Base-by-base conservation (phyloP, 1,140 invertebrate species). In the Nylanderia fulva region DNA sequence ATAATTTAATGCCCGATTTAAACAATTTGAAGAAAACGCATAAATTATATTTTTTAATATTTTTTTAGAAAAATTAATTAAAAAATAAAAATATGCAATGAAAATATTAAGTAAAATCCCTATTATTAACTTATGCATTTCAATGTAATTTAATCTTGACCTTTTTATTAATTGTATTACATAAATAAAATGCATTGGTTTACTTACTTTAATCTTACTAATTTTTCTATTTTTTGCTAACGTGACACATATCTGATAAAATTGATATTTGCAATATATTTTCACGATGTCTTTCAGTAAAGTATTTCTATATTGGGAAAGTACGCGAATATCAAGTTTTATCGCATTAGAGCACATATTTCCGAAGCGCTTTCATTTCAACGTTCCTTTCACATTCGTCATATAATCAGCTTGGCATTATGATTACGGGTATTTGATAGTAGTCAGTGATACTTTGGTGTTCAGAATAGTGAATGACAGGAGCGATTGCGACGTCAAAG, bases 381-480 rank as follows among this genome's bases (percentile, higher is more conserved):
- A n/a, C 24, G 7, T 80, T 71, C 9, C 27, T 24, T 58, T 21
- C 33, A 13, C 66, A 1, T 82, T 5, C 27, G 18, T 27, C 64
- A 11, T 72, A 72, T 82, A 82, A 82, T 82, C 77, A 54, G 52
- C 77, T 71, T 82, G 52, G 39, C 36, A 82, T 71, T 82, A 71
- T 42, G 66, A 82, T 82, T 71, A 72, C 77, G 24, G 66, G 3
- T 36, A 72, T 82, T 72, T 27, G 77, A 82, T 58, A 82, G 36
- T 58, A 82, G 77, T 60, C 54, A 72, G 66, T 39, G 66, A 82
- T 82, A 82, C 52, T 82, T 33, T 27, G 68, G 2, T 21, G 45
- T 42, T 68, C 54, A 58, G 52, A 71, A 72, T 71, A 71, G 27
- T 60, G 66, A 82, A 58, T 82, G 77, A 72, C 66, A 24, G 66